phyloP scores from a whole-genome alignment of 2,888 invertebrate species.

The Camponotus fellah region DNA sequence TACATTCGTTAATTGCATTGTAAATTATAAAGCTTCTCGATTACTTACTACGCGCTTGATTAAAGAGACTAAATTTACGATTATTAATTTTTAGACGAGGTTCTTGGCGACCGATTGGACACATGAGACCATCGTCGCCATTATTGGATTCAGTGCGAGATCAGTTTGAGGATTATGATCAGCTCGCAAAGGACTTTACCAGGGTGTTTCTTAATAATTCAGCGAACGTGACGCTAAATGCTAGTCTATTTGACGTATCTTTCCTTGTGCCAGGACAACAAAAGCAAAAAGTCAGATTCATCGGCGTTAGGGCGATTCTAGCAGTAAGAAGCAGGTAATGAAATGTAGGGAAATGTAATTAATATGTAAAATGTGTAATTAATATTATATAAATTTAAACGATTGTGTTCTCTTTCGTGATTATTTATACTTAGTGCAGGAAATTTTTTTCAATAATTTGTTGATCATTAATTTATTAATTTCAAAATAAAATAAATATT shows the following conservation, averaged over 20 bases:
- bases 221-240: conserved; percentile 92
- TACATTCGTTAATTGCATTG: neutral
- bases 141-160: conserved; percentile 96
- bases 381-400: conserved; percentile 15
- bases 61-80: neutral
- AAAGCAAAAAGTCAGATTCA: conserved; percentile 96
- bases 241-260: conserved; percentile 95
- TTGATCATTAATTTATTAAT: neutral
- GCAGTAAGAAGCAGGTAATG: conserved; percentile 94
- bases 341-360: neutral
- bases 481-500: neutral
- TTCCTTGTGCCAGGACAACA: conserved; percentile 95
- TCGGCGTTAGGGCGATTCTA: conserved; percentile 96
- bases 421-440: neutral
- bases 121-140: conserved; percentile 97
- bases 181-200: conserved; percentile 96
- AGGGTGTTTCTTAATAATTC: conserved; percentile 95
- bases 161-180: conserved; percentile 97
- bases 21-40: neutral
- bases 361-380: conserved; percentile 7
- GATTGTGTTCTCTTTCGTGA: neutral
- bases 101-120: conserved; percentile 97
- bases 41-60: neutral
- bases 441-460: conserved; percentile 15
- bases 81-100: conserved; percentile 87